Base-by-base conservation (phyloP, 1,140 invertebrate genomes). In the Drosophila cardini region DNA sequence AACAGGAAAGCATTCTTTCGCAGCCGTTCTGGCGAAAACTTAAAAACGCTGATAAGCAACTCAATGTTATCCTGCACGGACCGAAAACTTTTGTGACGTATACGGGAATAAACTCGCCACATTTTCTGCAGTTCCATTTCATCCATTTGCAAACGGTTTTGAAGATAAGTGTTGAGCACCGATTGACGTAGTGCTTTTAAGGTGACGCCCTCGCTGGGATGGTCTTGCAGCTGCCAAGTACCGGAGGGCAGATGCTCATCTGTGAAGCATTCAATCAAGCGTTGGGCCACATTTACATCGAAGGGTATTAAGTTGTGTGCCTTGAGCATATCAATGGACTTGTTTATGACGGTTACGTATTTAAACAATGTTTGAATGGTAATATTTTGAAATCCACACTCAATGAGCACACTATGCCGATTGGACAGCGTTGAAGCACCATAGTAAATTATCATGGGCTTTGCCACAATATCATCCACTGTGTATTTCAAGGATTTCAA, bases 1-100 rank as follows among this genome's bases (percentile, higher is more conserved):
- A 94, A 91, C 8, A 94, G 78, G 58, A 93, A 94, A 32, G 92
- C 93, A 80, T 94, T 94, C 55, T 93, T 93, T 38, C 80, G 92
- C 2, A 94, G 92, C 16, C 87, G 91, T 2, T 93, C 91, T 8
- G 65, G 62, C 34, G 92, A 73, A 72, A 94, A 93, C 62, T 93
- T 92, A 0, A 94, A 83, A 4, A 93, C 90, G 43, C 92, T 91
- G 34, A 87, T 80, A 1, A 94, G 86, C 48, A 94, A 77, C 15
- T 93, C 70, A 10, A 94, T 64, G 5, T 93, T 86, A 80, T 93
- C 90, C 57, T 92, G 91, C 4, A 94, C 93, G 13, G 93, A 93
- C 26, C 73, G 82, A 79, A 94, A 93, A 21, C 93, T 93, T 74
- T 92, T 93, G 61, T 94, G 94, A 26, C 92, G 93, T 1, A 94